Conservation (phyloP, 2,888 invertebrate genomes). For the Sarcophaga subvicina region DNA sequence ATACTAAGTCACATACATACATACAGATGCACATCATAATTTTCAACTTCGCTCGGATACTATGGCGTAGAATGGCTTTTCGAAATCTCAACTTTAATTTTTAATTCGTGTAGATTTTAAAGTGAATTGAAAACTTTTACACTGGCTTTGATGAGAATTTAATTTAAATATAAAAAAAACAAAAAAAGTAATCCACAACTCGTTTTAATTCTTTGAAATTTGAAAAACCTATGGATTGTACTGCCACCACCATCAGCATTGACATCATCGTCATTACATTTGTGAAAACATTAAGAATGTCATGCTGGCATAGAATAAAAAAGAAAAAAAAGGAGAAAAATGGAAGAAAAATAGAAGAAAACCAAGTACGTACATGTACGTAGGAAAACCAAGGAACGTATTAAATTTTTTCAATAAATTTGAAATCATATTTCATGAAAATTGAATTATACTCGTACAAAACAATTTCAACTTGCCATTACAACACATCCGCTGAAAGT, state of each 20-base stretch:
- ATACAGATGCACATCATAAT: too few species aligned
- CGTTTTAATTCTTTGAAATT: neutral
- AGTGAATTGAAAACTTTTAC: too few species aligned
- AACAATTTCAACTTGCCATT: constrained; percentile 69
- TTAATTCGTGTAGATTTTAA: too few species aligned
- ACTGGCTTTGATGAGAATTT: too few species aligned
- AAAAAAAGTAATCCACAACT: neutral
- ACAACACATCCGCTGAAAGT: constrained; percentile 68
- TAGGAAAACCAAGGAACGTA: neutral
- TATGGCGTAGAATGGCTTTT: too few species aligned
- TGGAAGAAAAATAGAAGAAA: constrained; percentile 23
- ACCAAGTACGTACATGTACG: neutral
- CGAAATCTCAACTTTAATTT: too few species aligned
- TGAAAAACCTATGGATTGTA: too few species aligned
- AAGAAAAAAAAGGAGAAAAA: constrained; percentile 1
- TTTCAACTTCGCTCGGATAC: too few species aligned
- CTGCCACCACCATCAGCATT: too few species aligned
- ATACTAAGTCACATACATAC: too few species aligned
- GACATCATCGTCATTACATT: too few species aligned
- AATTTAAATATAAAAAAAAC: too few species aligned
- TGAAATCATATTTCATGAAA: constrained; percentile 70
- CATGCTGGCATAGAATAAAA: neutral
- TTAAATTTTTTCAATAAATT: constrained; percentile 67
- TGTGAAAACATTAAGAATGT: neutral
- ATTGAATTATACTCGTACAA: constrained; percentile 67